Percentiles rank a stretch among this genome's conserved stretches.
Conservation (phyloP, 2,113 vertebrate genomes). For the Atherinomorus stipes region DNA sequence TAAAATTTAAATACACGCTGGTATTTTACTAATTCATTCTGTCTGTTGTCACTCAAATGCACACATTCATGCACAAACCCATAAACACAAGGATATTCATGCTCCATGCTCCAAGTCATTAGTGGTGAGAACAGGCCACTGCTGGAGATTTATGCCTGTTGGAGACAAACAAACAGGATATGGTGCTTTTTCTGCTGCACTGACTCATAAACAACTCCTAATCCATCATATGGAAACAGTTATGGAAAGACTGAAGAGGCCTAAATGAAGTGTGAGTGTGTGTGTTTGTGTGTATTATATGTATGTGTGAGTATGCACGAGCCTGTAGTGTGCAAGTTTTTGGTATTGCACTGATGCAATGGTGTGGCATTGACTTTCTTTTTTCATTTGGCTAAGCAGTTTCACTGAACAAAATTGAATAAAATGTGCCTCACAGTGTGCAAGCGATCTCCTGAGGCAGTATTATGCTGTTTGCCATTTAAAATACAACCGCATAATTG, state of each 20-base stretch:
- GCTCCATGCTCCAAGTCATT: conserved; percentile 38
- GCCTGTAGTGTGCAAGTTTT: not conserved
- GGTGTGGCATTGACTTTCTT: conserved; percentile 8
- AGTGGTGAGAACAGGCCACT: conserved; percentile 53
- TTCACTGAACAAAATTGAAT: not conserved
- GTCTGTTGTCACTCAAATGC: not conserved
- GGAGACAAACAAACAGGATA: conserved; percentile 55
- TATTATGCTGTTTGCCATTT: conserved; percentile 20
- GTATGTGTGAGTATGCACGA: not conserved
- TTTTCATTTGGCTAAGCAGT: conserved; percentile 22
- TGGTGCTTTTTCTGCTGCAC: conserved; percentile 47
- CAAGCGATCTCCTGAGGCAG: not conserved
- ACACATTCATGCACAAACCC: not conserved
- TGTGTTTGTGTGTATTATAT: not conserved
- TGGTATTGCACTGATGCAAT: not conserved
- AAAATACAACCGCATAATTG: conserved; percentile 11
- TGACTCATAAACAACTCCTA: conserved; percentile 57
- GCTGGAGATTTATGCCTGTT: conserved; percentile 47
- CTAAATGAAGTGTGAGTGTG: conserved; percentile 12
- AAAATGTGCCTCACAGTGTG: conserved; percentile 6
- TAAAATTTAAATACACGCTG: conserved; percentile 10
- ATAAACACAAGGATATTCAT: conserved; percentile 3
- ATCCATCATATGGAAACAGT: conserved; percentile 47
- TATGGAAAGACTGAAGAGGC: conserved; percentile 28
- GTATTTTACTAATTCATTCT: conserved; percentile 14